Percentiles rank a stretch among this genome's conserved stretches.
Evolutionary conservation across 2,113 vertebrate species (phyloP).

Genomic region (Callocephalon fimbriatum): DNA sequence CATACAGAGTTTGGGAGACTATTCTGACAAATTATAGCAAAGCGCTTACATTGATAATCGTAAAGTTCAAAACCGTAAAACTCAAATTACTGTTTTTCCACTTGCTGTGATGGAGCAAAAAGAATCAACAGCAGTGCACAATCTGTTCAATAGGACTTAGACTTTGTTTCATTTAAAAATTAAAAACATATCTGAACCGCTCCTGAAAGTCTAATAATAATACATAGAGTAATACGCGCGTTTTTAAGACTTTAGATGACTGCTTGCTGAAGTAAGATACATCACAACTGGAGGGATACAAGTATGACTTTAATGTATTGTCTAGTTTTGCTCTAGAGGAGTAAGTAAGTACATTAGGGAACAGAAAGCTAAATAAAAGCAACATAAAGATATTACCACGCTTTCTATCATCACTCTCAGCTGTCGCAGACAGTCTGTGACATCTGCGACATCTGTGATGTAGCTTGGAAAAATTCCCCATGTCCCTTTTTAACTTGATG

Average conservation of each 20-base stretch:
- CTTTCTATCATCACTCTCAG: constrained; percentile 66
- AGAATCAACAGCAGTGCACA: neutral
- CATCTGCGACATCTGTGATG: constrained; percentile 69
- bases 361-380: constrained; percentile 35
- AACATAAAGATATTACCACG: neutral
- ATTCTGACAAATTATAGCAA: neutral
- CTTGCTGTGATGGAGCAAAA: neutral
- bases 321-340: neutral
- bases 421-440: constrained; percentile 68
- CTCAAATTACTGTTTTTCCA: neutral
- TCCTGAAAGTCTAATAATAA: neutral
- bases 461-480: constrained; percentile 59
- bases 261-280: neutral
- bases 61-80: neutral
- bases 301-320: neutral
- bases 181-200: neutral
- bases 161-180: neutral
- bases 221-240: rapidly evolving
- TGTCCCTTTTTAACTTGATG: constrained; percentile 34
- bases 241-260: neutral
- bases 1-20: neutral
- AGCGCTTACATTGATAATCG: neutral
- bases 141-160: neutral
- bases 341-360: constrained; percentile 45
- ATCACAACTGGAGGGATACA: neutral